These are phyloP conservation scores for Muschampia plurimacula DNA, from an alignment of 2,888 invertebrate species.

Conservation along the genomic window DNA sequence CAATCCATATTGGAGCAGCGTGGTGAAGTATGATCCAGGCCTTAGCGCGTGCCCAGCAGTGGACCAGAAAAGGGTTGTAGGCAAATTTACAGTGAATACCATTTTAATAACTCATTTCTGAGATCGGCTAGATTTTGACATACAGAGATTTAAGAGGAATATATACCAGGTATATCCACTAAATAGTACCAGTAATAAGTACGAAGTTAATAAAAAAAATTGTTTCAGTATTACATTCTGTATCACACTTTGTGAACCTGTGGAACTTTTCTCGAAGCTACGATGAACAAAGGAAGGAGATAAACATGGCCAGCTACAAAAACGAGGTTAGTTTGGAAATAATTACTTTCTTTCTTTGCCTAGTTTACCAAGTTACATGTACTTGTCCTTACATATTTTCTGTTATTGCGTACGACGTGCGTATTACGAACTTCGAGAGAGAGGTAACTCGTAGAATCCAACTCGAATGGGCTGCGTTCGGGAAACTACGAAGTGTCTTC, in stretches of 20 bases:
- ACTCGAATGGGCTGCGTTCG: too few species aligned
- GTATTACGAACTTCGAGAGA: too few species aligned
- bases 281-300: slow-evolving; percentile 68
- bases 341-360: slow-evolving; percentile 21
- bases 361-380: slow-evolving; percentile 25
- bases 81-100: too few species aligned
- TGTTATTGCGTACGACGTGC: not conserved
- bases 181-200: too few species aligned
- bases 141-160: not conserved
- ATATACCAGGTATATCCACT: too few species aligned
- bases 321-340: slow-evolving; percentile 68
- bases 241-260: slow-evolving; percentile 83
- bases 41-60: too few species aligned
- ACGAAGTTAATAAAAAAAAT: slow-evolving; percentile 14
- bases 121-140: not conserved
- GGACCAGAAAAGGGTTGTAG: too few species aligned
- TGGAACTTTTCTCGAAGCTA: slow-evolving; percentile 83
- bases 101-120: too few species aligned
- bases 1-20: too few species aligned
- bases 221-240: slow-evolving; percentile 81
- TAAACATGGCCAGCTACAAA: slow-evolving; percentile 80
- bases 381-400: slow-evolving; percentile 25
- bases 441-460: too few species aligned
- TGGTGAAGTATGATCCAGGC: too few species aligned
- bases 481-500: too few species aligned